These are phyloP conservation scores for Crioceris asparagi DNA, from an alignment of 2,888 invertebrate species.

Conservation along the genomic window DNA sequence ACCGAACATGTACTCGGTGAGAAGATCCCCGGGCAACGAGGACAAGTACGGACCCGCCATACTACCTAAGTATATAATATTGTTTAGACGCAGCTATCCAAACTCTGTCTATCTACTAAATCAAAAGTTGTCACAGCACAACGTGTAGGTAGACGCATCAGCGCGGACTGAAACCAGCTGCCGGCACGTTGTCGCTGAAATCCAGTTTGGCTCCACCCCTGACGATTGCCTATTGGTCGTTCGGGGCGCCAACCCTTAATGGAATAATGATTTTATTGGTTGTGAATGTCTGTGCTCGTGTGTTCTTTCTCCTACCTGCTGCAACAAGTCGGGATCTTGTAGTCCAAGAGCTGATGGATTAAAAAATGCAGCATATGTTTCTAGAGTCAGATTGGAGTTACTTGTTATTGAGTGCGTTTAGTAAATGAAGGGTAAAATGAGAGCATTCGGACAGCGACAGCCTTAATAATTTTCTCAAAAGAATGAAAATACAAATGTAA, in stretches of 20 bases:
- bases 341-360: too few species aligned
- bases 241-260: constrained; percentile 30
- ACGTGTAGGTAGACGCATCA: too few species aligned
- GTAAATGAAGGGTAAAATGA: constrained; percentile 22
- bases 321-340: too few species aligned
- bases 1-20: constrained; percentile 89
- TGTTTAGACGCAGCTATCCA: neutral
- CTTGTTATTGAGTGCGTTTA: too few species aligned
- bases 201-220: constrained; percentile 34
- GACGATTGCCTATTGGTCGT: constrained; percentile 33
- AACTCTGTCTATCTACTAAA: neutral
- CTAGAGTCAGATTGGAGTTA: too few species aligned
- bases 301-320: too few species aligned
- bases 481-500: too few species aligned
- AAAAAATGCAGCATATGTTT: too few species aligned
- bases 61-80: neutral
- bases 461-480: too few species aligned
- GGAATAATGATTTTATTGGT: constrained; percentile 33
- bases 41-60: constrained; percentile 85
- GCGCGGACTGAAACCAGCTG: too few species aligned
- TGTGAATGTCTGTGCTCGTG: constrained; percentile 23
- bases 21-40: constrained; percentile 74
- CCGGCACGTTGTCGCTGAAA: constrained; percentile 25
- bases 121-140: too few species aligned
- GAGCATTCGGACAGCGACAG: too few species aligned